Percentiles rank a stretch among this genome's conserved stretches.
phyloP scores from a whole-genome alignment of 1,140 invertebrate genomes.

The Popillia japonica region DNA sequence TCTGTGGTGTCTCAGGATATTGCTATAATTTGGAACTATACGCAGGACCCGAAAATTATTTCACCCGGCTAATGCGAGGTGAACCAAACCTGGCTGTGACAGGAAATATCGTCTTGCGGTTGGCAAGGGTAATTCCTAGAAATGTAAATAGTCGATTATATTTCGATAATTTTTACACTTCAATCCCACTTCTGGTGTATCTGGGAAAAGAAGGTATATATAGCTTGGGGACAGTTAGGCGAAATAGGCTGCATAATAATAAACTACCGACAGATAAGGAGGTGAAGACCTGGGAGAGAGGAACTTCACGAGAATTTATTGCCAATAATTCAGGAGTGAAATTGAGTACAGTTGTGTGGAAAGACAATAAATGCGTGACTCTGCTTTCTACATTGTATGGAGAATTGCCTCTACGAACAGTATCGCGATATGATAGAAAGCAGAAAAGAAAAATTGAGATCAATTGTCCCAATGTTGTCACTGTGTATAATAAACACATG shows the following conservation, averaged over 20 bases:
- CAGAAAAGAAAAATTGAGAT: too few relatives aligned
- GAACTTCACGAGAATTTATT: not conserved
- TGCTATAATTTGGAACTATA: too few relatives aligned
- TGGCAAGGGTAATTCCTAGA: constrained; percentile 11
- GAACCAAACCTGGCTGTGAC: not conserved
- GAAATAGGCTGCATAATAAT: too few relatives aligned
- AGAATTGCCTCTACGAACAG: not conserved
- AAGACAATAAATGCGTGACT: not conserved
- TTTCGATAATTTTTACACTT: constrained; percentile 37
- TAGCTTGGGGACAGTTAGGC: not conserved
- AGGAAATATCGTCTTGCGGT: constrained; percentile 11
- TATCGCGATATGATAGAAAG: too few relatives aligned
- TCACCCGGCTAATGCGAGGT: not conserved
- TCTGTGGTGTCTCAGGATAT: too few relatives aligned
- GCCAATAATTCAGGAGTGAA: not conserved
- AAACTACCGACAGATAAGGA: not conserved
- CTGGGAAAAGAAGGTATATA: not conserved
- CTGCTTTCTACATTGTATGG: not conserved
- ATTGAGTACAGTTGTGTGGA: not conserved
- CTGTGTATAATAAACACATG: not conserved
- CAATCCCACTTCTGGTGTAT: not conserved
- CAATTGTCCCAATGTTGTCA: not conserved
- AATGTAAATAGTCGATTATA: constrained; percentile 14
- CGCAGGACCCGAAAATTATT: not conserved
- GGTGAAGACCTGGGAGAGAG: not conserved